These are phyloP conservation scores for Danio choprae DNA, from an alignment of 2,797 vertebrate species.

Conservation along the genomic window DNA sequence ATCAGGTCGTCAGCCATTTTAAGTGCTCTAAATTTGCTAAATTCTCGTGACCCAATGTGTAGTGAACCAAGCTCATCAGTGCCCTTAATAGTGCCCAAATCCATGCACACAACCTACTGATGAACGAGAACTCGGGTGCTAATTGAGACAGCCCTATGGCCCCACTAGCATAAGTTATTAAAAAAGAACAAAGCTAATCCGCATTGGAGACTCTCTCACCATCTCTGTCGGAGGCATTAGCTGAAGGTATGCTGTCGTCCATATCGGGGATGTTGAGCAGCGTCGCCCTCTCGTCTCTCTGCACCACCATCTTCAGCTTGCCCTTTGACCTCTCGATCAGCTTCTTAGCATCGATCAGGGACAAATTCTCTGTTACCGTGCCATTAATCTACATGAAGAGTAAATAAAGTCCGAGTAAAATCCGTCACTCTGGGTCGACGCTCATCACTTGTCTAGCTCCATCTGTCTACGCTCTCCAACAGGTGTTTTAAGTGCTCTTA, in stretches of 20 bases:
- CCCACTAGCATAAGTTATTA: not conserved
- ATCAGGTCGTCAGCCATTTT: too few relatives aligned
- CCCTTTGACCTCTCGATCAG: conserved; percentile 99
- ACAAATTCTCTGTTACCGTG: conserved; percentile 99
- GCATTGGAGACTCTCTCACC: conserved; percentile 75
- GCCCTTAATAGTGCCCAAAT: too few relatives aligned
- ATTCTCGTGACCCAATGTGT: too few relatives aligned
- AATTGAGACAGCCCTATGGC: too few relatives aligned
- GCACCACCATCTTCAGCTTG: conserved; percentile 99
- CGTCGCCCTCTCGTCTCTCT: conserved; percentile 94
- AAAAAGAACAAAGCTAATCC: not conserved
- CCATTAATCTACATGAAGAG: conserved; percentile 88
- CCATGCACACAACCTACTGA: too few relatives aligned
- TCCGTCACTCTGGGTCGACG: not conserved
- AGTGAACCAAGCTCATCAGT: too few relatives aligned
- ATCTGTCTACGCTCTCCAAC: conserved; percentile 1
- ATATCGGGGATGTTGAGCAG: conserved; percentile 97
- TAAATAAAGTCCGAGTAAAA: conserved; percentile 28
- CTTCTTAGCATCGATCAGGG: conserved; percentile 97
- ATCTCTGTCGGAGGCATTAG: conserved; percentile 96
- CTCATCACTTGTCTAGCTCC: not conserved
- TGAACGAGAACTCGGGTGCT: too few relatives aligned
- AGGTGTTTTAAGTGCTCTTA: conserved; percentile 66
- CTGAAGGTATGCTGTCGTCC: conserved; percentile 97
- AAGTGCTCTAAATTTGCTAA: too few relatives aligned